Percentiles rank a stretch among this genome's conserved stretches.
phyloP scores from a whole-genome alignment of 2,888 invertebrate species.

The Agrotis ipsilon region DNA sequence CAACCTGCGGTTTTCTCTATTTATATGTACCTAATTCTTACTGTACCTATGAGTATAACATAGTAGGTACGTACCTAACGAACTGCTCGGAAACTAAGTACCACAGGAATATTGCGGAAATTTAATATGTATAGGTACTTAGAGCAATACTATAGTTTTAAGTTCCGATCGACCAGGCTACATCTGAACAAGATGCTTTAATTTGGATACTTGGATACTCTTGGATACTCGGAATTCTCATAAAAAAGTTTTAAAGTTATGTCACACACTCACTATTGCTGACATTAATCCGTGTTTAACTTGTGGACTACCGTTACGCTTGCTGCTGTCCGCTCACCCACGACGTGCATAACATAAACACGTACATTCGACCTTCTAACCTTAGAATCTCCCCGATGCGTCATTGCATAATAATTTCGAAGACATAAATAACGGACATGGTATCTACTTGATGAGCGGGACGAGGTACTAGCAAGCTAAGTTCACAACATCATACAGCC shows the following conservation, averaged over 20 bases:
- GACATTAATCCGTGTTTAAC: not conserved
- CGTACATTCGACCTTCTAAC: slow-evolving; percentile 47
- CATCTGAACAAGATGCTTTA: not conserved
- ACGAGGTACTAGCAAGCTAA: not conserved
- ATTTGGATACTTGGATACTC: too few species aligned
- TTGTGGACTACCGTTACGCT: not conserved
- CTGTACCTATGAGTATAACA: not conserved
- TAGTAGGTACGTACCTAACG: not conserved
- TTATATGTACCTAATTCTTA: not conserved
- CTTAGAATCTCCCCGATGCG: slow-evolving; percentile 43
- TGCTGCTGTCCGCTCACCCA: not conserved
- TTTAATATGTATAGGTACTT: slow-evolving; percentile 4
- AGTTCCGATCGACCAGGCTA: not conserved
- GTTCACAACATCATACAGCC: slow-evolving; percentile 1
- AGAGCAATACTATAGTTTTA: not conserved
- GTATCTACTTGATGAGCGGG: slow-evolving; percentile 9
- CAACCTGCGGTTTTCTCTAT: slow-evolving; percentile 16
- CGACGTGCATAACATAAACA: slow-evolving; percentile 51
- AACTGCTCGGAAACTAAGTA: not conserved
- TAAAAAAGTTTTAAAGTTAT: not conserved
- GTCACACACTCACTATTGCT: not conserved
- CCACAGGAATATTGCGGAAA: not conserved
- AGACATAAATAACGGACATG: slow-evolving; percentile 11
- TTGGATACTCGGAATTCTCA: too few species aligned
- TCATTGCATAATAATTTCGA: slow-evolving; percentile 43